Conservation (phyloP, 2,888 invertebrate species). For the Dexiosoma caninum region DNA sequence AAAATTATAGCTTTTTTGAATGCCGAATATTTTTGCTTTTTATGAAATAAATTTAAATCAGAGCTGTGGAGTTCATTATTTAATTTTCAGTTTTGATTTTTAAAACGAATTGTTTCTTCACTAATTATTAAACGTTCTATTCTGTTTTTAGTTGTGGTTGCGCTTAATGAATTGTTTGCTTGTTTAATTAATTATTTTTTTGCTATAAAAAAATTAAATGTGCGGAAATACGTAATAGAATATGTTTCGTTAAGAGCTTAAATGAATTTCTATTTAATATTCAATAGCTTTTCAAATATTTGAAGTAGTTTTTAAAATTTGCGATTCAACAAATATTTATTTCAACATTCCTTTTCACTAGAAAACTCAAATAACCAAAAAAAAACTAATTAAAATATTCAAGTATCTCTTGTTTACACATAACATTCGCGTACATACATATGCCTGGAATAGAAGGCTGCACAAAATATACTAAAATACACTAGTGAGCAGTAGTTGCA, state of each 20-base stretch:
- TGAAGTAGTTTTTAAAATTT: slow-evolving; percentile 6
- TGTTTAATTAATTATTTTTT: too few relatives aligned
- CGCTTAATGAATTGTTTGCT: neutral
- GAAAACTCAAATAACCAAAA: neutral
- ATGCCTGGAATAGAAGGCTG: too few relatives aligned
- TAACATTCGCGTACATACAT: too few relatives aligned
- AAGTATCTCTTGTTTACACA: neutral
- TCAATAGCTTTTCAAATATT: neutral
- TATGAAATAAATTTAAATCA: too few relatives aligned
- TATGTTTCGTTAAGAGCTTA: neutral
- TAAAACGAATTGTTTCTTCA: neutral
- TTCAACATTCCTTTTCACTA: neutral
- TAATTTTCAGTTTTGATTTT: too few relatives aligned
- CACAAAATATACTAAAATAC: too few relatives aligned
- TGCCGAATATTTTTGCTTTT: too few relatives aligned
- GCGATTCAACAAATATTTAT: slow-evolving; percentile 14
- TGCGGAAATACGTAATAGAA: neutral
- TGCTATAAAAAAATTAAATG: neutral
- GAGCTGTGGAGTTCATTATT: too few relatives aligned
- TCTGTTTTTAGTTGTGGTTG: neutral
- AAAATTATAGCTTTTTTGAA: too few relatives aligned
- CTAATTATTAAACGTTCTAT: neutral
- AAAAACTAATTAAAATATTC: neutral
- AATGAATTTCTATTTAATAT: slow-evolving; percentile 26
- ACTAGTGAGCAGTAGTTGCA: too few relatives aligned